Evolutionary conservation across 2,113 vertebrate species (phyloP).

Genomic region (Zosterops hypoxanthus): DNA sequence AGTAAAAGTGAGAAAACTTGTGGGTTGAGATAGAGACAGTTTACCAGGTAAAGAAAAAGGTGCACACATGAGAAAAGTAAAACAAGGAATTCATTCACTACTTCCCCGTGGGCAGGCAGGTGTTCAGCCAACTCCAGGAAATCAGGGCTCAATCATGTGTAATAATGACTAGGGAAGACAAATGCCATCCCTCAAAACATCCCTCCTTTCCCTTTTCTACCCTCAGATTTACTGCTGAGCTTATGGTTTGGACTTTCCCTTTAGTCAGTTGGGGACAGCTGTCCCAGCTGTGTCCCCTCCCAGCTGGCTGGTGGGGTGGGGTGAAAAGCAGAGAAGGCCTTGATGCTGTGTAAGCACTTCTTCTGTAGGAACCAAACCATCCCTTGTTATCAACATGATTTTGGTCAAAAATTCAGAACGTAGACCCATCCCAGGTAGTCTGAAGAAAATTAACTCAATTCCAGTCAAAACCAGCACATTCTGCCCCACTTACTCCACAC

Average conservation of each 20-base stretch:
- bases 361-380: neutral
- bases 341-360: neutral
- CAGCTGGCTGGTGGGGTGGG: neutral
- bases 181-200: neutral
- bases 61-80: accelerated
- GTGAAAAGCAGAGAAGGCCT: neutral
- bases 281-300: neutral
- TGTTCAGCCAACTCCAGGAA: neutral
- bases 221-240: neutral
- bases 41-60: neutral
- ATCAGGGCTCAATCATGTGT: neutral
- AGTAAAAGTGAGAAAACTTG: neutral
- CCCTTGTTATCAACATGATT: neutral
- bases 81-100: neutral
- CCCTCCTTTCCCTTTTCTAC: neutral
- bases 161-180: neutral
- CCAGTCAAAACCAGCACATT: neutral
- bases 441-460: neutral
- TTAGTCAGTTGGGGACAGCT: neutral
- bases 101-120: neutral
- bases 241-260: neutral
- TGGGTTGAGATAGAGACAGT: neutral
- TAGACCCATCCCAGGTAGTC: neutral
- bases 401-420: neutral
- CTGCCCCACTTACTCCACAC: neutral